phyloP scores from a whole-genome alignment of 2,113 vertebrate species.

The Carlito syrichta region DNA sequence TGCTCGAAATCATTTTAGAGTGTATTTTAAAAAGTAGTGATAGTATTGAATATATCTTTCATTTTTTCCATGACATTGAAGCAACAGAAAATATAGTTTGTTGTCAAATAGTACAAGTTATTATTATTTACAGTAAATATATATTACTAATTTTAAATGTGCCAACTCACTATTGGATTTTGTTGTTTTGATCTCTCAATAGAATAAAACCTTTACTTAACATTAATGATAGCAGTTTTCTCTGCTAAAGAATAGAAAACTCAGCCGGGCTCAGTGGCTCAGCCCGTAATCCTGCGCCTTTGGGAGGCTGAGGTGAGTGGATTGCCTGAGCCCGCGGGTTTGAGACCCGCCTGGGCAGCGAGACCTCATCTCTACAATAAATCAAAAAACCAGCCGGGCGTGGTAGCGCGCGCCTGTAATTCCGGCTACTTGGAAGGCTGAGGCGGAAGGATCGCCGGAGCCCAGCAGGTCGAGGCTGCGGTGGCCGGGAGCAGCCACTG shows the following conservation, averaged over 20 bases:
- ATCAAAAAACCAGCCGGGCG: too few species aligned
- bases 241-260: background rate
- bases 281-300: too few species aligned
- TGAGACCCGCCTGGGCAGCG: too few species aligned
- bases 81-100: background rate
- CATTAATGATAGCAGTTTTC: background rate
- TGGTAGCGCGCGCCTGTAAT: too few species aligned
- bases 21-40: background rate
- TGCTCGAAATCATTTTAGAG: background rate
- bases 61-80: background rate
- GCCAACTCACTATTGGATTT: background rate
- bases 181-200: background rate
- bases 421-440: too few species aligned
- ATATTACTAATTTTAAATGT: background rate
- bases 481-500: too few species aligned
- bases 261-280: too few species aligned
- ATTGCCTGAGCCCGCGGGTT: too few species aligned
- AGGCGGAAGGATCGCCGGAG: too few species aligned
- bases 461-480: too few species aligned
- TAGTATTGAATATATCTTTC: background rate
- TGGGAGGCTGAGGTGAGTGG: too few species aligned
- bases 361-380: too few species aligned
- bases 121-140: background rate
- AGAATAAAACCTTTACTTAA: background rate
- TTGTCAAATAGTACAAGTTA: background rate